Conservation (phyloP, 2,113 vertebrate genomes). For the Ophiodon elongatus region DNA sequence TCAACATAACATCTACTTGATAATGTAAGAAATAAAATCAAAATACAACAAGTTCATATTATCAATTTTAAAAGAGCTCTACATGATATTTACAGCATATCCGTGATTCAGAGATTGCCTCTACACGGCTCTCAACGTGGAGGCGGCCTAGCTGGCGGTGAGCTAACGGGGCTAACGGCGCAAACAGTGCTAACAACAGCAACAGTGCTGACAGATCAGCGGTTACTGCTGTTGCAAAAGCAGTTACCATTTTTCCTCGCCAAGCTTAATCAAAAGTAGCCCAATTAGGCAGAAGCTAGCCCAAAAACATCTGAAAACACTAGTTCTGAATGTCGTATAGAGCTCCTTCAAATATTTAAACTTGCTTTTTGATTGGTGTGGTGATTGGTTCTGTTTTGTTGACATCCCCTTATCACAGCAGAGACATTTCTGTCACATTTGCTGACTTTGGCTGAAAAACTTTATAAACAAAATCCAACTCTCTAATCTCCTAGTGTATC, state of each 20-base stretch:
- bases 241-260: too few relatives aligned
- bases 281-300: background rate
- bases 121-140: too few relatives aligned
- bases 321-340: background rate
- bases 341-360: background rate
- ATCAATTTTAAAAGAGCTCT: background rate
- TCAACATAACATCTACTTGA: background rate
- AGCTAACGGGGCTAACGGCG: too few relatives aligned
- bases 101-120: too few relatives aligned
- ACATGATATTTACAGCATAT: too few relatives aligned
- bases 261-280: background rate
- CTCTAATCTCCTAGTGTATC: background rate
- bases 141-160: too few relatives aligned
- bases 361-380: background rate
- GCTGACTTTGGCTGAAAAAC: background rate
- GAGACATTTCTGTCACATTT: background rate
- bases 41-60: background rate
- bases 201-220: too few relatives aligned
- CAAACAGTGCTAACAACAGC: too few relatives aligned
- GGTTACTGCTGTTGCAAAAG: too few relatives aligned
- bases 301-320: background rate
- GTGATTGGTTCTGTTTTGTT: background rate
- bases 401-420: background rate
- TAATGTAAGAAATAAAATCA: background rate
- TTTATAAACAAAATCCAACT: background rate